phyloP scores from a whole-genome alignment of 2,797 vertebrate species.

The Microctenopoma steveboyesi region DNA sequence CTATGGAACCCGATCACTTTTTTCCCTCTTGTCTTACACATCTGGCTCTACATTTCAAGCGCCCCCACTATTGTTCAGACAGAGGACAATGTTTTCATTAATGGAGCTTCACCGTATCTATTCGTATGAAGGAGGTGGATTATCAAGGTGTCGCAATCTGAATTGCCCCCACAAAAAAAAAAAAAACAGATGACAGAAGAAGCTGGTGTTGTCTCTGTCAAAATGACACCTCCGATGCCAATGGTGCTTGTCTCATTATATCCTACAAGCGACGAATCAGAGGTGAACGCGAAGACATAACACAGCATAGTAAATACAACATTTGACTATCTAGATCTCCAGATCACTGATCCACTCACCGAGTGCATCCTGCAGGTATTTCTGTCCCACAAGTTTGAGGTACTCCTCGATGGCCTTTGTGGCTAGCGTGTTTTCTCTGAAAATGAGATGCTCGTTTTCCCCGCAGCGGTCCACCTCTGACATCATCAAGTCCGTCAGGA shows the following conservation, averaged over 20 bases:
- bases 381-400: constrained; percentile 98
- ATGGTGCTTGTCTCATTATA: neutral
- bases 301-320: neutral
- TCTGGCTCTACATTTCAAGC: neutral
- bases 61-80: neutral
- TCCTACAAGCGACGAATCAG: neutral
- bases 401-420: constrained; percentile 99
- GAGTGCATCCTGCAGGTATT: constrained; percentile 97
- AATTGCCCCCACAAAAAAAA: neutral
- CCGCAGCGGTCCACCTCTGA: constrained; percentile 98
- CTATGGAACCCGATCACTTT: neutral
- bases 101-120: neutral
- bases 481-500: constrained; percentile 99
- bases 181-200: neutral
- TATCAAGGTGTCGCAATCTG: constrained; percentile 2
- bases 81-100: neutral
- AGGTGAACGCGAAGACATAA: neutral
- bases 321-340: neutral
- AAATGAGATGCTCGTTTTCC: constrained; percentile 99
- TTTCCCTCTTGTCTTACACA: neutral
- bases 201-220: neutral
- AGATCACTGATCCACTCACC: constrained; percentile 81
- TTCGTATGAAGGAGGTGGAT: neutral
- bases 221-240: neutral
- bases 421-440: constrained; percentile 97